Evolutionary conservation across 2,797 vertebrate species (phyloP).

Genomic region (Pempheris klunzingeri): DNA sequence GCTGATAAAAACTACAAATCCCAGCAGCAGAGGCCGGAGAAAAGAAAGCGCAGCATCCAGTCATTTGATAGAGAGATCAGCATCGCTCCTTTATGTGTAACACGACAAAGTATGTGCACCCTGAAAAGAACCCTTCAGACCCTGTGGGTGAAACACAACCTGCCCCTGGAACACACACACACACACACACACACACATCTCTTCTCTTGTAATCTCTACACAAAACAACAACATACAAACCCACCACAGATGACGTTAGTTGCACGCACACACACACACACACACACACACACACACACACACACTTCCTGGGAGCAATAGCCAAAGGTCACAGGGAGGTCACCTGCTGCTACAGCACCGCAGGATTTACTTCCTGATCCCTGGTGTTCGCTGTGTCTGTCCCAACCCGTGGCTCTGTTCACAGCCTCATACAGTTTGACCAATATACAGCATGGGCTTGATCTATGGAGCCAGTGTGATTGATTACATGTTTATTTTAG

Average conservation of each 20-base stretch:
- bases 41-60: slow-evolving; percentile 37
- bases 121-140: slow-evolving; percentile 29
- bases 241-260: slow-evolving; percentile 10
- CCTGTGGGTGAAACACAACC: slow-evolving; percentile 49
- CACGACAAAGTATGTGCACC: slow-evolving; percentile 48
- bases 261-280: slow-evolving; percentile 23
- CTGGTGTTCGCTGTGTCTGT: slow-evolving; percentile 51
- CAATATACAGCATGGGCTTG: neutral
- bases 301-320: slow-evolving; percentile 51
- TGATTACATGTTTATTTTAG: slow-evolving; percentile 10
- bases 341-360: slow-evolving; percentile 76
- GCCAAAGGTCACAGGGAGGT: slow-evolving; percentile 76
- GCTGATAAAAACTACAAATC: slow-evolving; percentile 74
- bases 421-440: slow-evolving; percentile 27
- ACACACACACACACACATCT: slow-evolving; percentile 22
- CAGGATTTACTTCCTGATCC: slow-evolving; percentile 75
- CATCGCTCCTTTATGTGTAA: slow-evolving; percentile 28
- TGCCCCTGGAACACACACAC: slow-evolving; percentile 25
- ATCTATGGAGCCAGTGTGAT: slow-evolving; percentile 12
- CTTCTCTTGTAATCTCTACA: slow-evolving; percentile 19
- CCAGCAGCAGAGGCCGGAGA: slow-evolving; percentile 46
- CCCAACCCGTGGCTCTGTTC: slow-evolving; percentile 25
- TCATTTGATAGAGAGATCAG: slow-evolving; percentile 14
- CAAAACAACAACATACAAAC: slow-evolving; percentile 8
- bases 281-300: slow-evolving; percentile 27